Base-by-base conservation (phyloP, 2,888 invertebrate genomes). In the Habroteleia sp. region DNA sequence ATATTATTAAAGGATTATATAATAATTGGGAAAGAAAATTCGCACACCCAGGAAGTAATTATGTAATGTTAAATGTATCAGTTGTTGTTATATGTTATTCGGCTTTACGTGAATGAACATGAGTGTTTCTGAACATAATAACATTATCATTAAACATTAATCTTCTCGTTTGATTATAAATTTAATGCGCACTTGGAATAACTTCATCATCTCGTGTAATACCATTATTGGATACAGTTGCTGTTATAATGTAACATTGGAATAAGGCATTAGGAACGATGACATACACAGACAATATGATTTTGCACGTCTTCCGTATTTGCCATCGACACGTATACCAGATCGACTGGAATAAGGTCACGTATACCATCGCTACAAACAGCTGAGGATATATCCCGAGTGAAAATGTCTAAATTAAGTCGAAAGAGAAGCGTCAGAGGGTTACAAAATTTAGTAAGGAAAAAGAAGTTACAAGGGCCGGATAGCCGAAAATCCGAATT, bases 291-390 rank as follows among this genome's bases (percentile, higher is more conserved):
- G 72, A 66, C 68, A 72, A 76, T 75, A 71, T 63, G 72, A 72
- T 72, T 76, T 76, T 68, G 66, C 76, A 56, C 71, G 71, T 66
- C 76, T 68, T 76, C 62, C 60, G 56, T 66, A 48, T 66, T 65
- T 56, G 68, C 68, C 72, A 76, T 76, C 71, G 76, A 76, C 72
- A 76, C 76, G 76, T 76, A 72, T 46, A 60, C 17, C 50, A 63
- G 68, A 68, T 72, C 63, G 72, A 63, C 44, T 50, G 72, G 63
- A 76, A 76, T 76, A 72, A 72, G 76, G 76, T 76, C 72, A 76
- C 76, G 76, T 76, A 76, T 72, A 72, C 72, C 63, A 76, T 76
- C 63, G 71, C 62, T 72, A 76, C 60, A 76, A 76, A 72, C 76
- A 76, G 58, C 76, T 41, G 72, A 46, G 68, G 63, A 60, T 62